Percentiles rank a stretch among this genome's conserved stretches.
phyloP scores from a whole-genome alignment of 2,113 vertebrate genomes.

The Diadophis punctatus region DNA sequence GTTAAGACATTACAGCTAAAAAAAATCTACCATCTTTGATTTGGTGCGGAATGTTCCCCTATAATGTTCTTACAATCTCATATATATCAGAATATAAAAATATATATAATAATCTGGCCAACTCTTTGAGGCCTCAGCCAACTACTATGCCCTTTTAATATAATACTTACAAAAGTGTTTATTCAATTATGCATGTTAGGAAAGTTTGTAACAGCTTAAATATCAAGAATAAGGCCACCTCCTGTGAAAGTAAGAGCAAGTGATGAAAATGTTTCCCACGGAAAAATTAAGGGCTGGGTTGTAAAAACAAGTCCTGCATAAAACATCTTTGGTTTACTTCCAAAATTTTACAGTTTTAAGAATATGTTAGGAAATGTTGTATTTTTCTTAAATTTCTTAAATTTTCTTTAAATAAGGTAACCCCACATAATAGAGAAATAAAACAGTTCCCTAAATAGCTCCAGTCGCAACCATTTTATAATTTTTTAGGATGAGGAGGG shows the following conservation, averaged over 20 bases:
- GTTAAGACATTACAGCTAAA: not conserved
- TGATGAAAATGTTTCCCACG: not conserved
- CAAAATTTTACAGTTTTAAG: constrained; percentile 17
- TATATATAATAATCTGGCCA: not conserved
- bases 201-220: not conserved
- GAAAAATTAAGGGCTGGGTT: not conserved
- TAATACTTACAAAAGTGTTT: not conserved
- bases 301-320: not conserved
- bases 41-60: not conserved
- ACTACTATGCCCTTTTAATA: not conserved
- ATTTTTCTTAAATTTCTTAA: not conserved
- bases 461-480: not conserved
- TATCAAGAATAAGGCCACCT: not conserved
- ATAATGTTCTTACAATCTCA: not conserved
- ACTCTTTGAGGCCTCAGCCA: not conserved
- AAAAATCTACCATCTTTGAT: not conserved
- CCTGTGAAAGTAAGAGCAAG: not conserved
- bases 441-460: not conserved
- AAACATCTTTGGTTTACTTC: not conserved
- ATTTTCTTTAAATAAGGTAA: too few species aligned
- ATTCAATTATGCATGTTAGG: not conserved
- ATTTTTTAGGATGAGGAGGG: not conserved
- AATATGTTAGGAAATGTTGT: not conserved
- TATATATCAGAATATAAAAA: not conserved
- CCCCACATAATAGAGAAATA: not conserved